Evolutionary conservation across 2,888 invertebrate species (phyloP), one percentile per base, ranked within the genome.

Genomic region (Aleiodes alternator): DNA sequence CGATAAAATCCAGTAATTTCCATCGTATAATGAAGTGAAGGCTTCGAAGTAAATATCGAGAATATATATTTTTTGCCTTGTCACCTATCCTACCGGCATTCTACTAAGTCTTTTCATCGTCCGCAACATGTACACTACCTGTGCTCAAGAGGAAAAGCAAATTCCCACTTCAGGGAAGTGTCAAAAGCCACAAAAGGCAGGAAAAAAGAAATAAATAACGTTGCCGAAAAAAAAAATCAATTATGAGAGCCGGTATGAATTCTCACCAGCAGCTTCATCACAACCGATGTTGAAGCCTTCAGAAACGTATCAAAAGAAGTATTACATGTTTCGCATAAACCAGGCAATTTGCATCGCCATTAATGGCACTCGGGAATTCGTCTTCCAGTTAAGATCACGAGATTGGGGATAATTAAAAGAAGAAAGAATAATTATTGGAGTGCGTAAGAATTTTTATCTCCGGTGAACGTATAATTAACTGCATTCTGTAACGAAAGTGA

Each of bases 271-370:
- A 38, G 8, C 38, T 38, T 38, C 38, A 38, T 38, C 38, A 8
- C 38, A 23, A 38, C 55, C 55, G 7, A 16, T 23, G 29, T 55
- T 55, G 23, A n/a, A 55, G 55, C 55, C 23, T 55, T 55, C 23
- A 55, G 53, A 16, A 29, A 55, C 55, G 9, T 29, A 55, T 55
- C 55, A 61, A 61, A 9, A 43, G 14, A 61, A 6, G 43, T 38
- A 34, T 61, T 61, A 38, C 38, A 64, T 23, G 29, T 64, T 64
- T 4, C 48, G 16, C 48, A 43, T 64, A 64, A 16, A 64, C n/a
- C 61, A 6, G 76, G 70, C 69, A 76, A 81, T 80, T 81, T 73
- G 78, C 75, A 64, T 74, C 69, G 73, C 76, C 75, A 73, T 80
- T 79, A 80, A 79, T 72, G 71, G 66, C 76, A 61, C 48, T 34